Evolutionary conservation across 2,888 invertebrate genomes (phyloP).

Genomic region (Linnaemya tessellans): DNA sequence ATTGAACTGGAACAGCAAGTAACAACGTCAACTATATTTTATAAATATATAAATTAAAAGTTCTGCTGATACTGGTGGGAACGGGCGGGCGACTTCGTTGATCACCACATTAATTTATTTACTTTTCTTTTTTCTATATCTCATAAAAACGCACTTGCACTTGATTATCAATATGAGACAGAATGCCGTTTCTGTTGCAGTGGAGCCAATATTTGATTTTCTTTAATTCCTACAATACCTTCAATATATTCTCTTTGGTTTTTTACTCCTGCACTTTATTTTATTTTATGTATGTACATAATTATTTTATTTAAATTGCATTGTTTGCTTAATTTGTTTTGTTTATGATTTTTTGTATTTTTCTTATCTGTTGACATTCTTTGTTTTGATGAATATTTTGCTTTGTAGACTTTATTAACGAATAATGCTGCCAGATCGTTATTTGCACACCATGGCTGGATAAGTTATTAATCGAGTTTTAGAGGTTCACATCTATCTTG

Average conservation of each 20-base stretch:
- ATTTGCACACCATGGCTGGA: no score
- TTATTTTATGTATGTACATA: slow-evolving; percentile 23
- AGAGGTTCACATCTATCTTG: no score
- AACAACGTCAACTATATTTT: slow-evolving; percentile 44
- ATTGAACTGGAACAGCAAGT: slow-evolving; percentile 47
- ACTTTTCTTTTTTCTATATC: slow-evolving; percentile 22
- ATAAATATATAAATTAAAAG: no score
- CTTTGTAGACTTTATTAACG: slow-evolving; percentile 10
- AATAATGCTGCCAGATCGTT: slow-evolving; percentile 21
- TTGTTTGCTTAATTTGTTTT: slow-evolving; percentile 38
- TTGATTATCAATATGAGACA: slow-evolving; percentile 46
- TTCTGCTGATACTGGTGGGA: background rate
- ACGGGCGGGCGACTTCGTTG: background rate
- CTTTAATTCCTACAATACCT: slow-evolving; percentile 26
- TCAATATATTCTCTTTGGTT: slow-evolving; percentile 2
- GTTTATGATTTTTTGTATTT: slow-evolving; percentile 42
- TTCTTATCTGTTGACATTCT: slow-evolving; percentile 42
- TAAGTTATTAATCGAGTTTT: no score
- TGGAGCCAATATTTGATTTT: slow-evolving; percentile 30
- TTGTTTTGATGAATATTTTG: slow-evolving; percentile 57
- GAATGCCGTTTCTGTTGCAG: slow-evolving; percentile 15
- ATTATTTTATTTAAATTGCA: slow-evolving; percentile 33
- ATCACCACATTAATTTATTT: slow-evolving; percentile 29
- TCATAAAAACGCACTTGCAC: slow-evolving; percentile 59
- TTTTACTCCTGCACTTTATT: background rate